Evolutionary conservation across 2,797 vertebrate genomes (phyloP).

Genomic region (Etheostoma nigrum): DNA sequence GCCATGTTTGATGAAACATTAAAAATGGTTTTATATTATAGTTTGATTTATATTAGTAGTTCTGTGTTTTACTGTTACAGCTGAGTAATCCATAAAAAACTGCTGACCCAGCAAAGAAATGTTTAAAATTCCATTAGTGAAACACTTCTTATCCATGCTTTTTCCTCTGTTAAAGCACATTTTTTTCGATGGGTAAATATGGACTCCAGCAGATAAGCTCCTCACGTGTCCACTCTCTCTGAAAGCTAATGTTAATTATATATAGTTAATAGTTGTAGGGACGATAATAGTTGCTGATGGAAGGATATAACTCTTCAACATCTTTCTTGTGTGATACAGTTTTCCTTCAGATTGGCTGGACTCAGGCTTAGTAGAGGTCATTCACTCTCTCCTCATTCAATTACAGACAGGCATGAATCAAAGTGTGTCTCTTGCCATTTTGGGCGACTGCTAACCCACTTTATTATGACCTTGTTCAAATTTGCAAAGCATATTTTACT

Average conservation of each 20-base stretch:
- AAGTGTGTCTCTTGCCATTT: conserved; percentile 57
- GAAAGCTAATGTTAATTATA: conserved; percentile 65
- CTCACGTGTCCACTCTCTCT: conserved; percentile 43
- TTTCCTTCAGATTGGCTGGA: conserved; percentile 57
- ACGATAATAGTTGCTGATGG: conserved; percentile 55
- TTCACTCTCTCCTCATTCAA: conserved; percentile 65
- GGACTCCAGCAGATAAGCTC: conserved; percentile 44
- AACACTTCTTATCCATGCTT: conserved; percentile 42
- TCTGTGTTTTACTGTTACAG: conserved; percentile 54
- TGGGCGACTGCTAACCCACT: conserved; percentile 62
- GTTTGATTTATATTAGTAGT: conserved; percentile 66
- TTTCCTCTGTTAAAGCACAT: conserved; percentile 57
- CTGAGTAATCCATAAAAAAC: conserved; percentile 61
- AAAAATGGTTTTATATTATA: conserved; percentile 56
- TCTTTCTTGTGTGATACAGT: conserved; percentile 47
- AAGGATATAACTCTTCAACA: conserved; percentile 61
- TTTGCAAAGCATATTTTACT: conserved; percentile 64
- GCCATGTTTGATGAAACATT: conserved; percentile 54
- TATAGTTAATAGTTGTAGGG: conserved; percentile 60
- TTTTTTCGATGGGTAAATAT: conserved; percentile 70
- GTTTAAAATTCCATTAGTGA: conserved; percentile 60
- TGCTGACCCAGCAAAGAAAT: conserved; percentile 59
- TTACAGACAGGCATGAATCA: conserved; percentile 77
- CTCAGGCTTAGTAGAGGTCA: conserved; percentile 64
- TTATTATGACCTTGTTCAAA: conserved; percentile 78